These are phyloP conservation scores for Neoitamus cyanurus DNA, from an alignment of 2,888 invertebrate species.

Conservation along the genomic window DNA sequence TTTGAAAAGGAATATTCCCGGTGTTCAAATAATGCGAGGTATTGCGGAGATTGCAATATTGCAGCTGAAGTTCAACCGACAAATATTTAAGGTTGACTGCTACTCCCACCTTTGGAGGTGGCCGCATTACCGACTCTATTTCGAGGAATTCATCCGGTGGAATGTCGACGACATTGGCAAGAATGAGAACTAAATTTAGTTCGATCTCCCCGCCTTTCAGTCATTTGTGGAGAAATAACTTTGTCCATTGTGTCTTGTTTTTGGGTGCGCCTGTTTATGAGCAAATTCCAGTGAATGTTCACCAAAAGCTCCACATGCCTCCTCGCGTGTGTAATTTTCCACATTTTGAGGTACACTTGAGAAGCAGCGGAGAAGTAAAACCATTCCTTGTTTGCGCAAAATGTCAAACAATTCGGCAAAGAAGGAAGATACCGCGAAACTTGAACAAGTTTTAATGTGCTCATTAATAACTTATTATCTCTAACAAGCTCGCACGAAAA, in stretches of 20 bases:
- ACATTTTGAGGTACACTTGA: not conserved
- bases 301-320: not conserved
- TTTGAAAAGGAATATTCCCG: not conserved
- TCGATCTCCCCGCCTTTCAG: not conserved
- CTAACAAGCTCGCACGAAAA: not conserved
- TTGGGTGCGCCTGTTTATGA: not conserved
- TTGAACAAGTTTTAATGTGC: not conserved
- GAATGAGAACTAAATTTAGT: not conserved
- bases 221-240: not conserved
- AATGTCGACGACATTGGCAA: not conserved
- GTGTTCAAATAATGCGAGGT: not conserved
- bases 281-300: not conserved
- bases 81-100: not conserved
- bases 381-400: not conserved
- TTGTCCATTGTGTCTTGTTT: not conserved
- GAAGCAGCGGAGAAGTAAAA: not conserved
- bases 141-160: not conserved
- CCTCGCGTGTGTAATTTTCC: not conserved
- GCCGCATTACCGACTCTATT: not conserved
- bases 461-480: not conserved
- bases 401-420: not conserved
- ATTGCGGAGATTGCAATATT: not conserved
- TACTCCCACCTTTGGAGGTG: not conserved
- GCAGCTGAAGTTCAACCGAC: not conserved
- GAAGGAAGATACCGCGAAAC: not conserved